Evolutionary conservation across 2,113 vertebrate species (phyloP).

Genomic region (Centropus unirufus): DNA sequence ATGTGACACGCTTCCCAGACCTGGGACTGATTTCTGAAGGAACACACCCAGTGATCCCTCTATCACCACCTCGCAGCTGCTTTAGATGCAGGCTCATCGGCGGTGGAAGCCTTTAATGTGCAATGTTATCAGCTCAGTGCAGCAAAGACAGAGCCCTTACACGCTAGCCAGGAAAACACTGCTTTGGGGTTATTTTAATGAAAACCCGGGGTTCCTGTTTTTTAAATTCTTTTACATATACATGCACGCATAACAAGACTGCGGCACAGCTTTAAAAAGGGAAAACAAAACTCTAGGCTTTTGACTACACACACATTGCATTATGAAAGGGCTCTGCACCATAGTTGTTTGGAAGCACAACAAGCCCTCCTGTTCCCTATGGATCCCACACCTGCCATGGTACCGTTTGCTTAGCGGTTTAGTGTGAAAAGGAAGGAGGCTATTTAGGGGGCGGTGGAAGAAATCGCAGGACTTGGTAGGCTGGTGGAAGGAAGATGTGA

Average conservation of each 20-base stretch:
- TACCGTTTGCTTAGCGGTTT: background rate
- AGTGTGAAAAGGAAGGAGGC: background rate
- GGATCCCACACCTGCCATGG: background rate
- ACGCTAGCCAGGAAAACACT: background rate
- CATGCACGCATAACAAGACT: background rate
- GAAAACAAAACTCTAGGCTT: background rate
- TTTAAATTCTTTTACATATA: background rate
- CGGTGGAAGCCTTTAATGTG: background rate
- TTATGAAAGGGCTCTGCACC: background rate
- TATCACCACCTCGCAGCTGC: background rate
- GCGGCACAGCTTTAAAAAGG: background rate
- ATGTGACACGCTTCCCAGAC: background rate
- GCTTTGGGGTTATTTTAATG: background rate
- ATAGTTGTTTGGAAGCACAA: background rate
- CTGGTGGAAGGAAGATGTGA: background rate
- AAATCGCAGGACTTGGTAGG: background rate
- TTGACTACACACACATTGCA: background rate
- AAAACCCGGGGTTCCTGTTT: rapidly evolving
- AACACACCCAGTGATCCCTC: background rate
- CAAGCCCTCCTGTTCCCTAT: background rate
- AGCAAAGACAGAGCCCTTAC: background rate
- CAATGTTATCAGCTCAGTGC: background rate
- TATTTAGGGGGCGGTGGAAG: background rate
- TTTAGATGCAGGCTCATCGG: background rate
- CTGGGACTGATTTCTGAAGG: background rate